A percentile compares a stretch with the other conserved stretches of the same genome.
phyloP scores from a whole-genome alignment of 2,888 invertebrate genomes.

The Lamellibrachia columna region DNA sequence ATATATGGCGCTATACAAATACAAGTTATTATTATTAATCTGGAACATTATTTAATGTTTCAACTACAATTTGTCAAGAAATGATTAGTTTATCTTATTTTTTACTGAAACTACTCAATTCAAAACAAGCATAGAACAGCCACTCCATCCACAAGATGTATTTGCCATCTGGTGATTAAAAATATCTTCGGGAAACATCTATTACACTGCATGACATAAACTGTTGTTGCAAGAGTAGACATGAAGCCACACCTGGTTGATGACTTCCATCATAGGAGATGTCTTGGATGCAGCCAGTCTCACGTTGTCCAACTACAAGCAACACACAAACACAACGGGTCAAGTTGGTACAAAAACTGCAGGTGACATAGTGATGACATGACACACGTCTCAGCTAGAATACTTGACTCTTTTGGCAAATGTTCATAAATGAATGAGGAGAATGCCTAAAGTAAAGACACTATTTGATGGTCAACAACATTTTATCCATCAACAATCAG shows the following conservation, averaged over 20 bases:
- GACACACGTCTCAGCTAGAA: neutral
- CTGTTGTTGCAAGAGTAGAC: neutral
- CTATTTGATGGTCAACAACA: neutral
- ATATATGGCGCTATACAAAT: no score
- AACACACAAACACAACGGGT: neutral
- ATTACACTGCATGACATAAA: neutral
- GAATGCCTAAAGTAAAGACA: neutral
- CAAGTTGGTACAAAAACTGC: neutral
- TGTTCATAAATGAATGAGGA: neutral
- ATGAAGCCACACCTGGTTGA: conserved; percentile 70
- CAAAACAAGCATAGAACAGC: no score
- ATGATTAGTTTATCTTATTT: no score
- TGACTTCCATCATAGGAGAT: conserved; percentile 88
- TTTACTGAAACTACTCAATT: no score
- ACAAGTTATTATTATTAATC: no score
- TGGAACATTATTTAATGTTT: no score
- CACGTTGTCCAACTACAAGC: conserved; percentile 73
- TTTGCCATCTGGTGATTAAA: neutral
- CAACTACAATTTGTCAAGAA: no score
- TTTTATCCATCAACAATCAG: neutral
- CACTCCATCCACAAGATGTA: neutral
- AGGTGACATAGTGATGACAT: neutral
- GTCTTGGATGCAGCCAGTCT: conserved; percentile 83
- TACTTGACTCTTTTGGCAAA: neutral
- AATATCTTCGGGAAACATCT: neutral